Evolutionary conservation across 2,888 invertebrate species (phyloP).

Genomic region (Drepanosiphum platanoidis): DNA sequence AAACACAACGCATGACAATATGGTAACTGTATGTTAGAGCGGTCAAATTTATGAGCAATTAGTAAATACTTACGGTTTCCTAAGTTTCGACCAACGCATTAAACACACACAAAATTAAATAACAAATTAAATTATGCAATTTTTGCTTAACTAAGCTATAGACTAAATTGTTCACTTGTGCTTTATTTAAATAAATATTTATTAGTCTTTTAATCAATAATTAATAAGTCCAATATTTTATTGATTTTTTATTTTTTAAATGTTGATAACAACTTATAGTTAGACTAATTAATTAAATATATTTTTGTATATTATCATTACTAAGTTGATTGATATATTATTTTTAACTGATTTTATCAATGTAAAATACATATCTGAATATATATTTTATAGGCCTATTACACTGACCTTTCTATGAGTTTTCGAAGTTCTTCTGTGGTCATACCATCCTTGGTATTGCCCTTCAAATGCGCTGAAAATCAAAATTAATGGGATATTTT

Average conservation of each 20-base stretch:
- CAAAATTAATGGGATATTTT: slow-evolving; percentile 66
- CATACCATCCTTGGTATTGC: slow-evolving; percentile 87
- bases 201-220: neutral
- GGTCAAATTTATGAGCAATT: neutral
- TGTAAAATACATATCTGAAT: neutral
- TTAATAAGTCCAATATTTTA: neutral
- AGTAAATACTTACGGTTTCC: slow-evolving; percentile 79
- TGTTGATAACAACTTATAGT: no score
- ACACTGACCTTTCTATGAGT: slow-evolving; percentile 95
- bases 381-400: slow-evolving; percentile 26
- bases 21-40: neutral
- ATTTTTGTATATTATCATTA: neutral
- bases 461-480: slow-evolving; percentile 75
- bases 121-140: slow-evolving; percentile 5
- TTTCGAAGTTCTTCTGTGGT: slow-evolving; percentile 96
- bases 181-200: neutral
- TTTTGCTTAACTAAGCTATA: neutral
- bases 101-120: slow-evolving; percentile 60
- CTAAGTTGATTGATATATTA: neutral
- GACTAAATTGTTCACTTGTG: neutral
- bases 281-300: neutral
- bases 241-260: neutral
- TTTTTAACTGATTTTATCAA: neutral
- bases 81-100: slow-evolving; percentile 67
- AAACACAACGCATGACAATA: slow-evolving; percentile 38